phyloP scores from a whole-genome alignment of 2,888 invertebrate species.

The Oasisia sp. region DNA sequence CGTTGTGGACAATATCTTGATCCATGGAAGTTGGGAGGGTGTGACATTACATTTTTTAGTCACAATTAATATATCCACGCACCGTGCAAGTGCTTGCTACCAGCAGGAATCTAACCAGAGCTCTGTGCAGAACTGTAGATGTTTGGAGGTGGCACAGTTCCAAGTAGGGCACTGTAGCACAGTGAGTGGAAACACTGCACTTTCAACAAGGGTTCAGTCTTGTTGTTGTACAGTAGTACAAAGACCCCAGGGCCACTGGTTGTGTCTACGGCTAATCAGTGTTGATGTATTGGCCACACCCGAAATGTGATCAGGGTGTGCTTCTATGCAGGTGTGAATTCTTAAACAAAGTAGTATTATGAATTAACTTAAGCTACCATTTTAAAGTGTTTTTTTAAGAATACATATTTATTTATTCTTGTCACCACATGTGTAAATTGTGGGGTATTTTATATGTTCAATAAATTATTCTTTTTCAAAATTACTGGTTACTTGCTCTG shows the following conservation, averaged over 20 bases:
- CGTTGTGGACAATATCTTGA: not conserved
- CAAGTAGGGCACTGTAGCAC: not conserved
- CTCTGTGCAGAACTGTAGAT: not conserved
- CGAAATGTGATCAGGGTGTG: not conserved
- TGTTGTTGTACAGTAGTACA: not conserved
- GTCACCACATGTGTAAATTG: too few relatives aligned
- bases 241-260: not conserved
- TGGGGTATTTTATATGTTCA: too few relatives aligned
- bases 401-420: too few relatives aligned
- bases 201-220: not conserved
- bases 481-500: too few relatives aligned
- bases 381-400: too few relatives aligned
- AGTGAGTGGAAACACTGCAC: not conserved
- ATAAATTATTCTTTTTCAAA: too few relatives aligned
- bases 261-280: not conserved
- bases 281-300: not conserved
- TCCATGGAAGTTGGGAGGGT: not conserved
- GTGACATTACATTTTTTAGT: not conserved
- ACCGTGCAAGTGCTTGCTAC: not conserved
- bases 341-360: too few relatives aligned
- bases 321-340: too few relatives aligned
- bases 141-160: not conserved
- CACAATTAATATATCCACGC: not conserved
- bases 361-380: too few relatives aligned
- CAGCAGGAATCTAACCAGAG: not conserved